Conservation (phyloP, 1,140 invertebrate genomes). For the Drosophila auraria region DNA sequence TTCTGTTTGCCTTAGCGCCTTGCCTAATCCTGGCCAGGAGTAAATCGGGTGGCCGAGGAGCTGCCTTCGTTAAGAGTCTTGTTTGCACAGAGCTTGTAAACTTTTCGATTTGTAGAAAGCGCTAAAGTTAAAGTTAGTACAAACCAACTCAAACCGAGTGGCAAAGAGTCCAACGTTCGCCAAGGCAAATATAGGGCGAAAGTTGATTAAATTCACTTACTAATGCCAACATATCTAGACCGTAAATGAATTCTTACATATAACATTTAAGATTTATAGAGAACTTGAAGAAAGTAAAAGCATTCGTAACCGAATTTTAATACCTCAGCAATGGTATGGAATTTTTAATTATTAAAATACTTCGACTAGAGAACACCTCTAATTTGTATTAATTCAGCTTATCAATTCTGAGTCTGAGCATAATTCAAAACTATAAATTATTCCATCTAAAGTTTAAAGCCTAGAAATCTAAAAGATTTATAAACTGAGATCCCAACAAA, state of each 20-base stretch:
- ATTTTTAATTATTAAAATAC: too few species aligned
- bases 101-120: slow-evolving; percentile 48
- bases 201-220: background rate
- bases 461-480: too few species aligned
- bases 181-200: background rate
- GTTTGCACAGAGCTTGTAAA: slow-evolving; percentile 28
- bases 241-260: background rate
- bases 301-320: too few species aligned
- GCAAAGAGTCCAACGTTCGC: slow-evolving; percentile 7
- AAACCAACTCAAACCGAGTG: slow-evolving; percentile 7
- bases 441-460: too few species aligned
- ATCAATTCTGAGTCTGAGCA: too few species aligned
- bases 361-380: too few species aligned
- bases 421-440: too few species aligned
- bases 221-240: background rate
- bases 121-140: slow-evolving; percentile 56
- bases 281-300: background rate
- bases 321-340: too few species aligned
- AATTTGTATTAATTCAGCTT: too few species aligned
- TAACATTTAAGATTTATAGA: background rate
- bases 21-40: slow-evolving; percentile 23
- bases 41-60: too few species aligned
- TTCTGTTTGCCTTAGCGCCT: slow-evolving; percentile 29
- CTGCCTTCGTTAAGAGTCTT: slow-evolving; percentile 49
- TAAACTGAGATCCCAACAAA: too few species aligned